Percentiles rank a stretch among this genome's conserved stretches.
These are phyloP conservation scores for Ciconia maguari DNA, from an alignment of 2,113 vertebrate genomes.

Conservation along the genomic window DNA sequence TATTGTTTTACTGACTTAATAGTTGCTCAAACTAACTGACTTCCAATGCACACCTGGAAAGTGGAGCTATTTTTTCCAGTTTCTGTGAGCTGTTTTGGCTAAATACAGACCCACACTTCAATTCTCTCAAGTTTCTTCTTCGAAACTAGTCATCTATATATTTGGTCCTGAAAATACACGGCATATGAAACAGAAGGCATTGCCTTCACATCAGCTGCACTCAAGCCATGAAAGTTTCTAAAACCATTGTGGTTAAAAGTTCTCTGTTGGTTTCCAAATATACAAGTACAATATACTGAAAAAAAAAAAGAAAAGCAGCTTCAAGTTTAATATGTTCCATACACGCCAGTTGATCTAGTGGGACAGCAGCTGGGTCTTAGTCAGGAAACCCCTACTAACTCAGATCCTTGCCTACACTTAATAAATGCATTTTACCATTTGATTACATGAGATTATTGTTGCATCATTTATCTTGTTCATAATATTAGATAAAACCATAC, in stretches of 20 bases:
- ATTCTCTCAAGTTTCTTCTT: not conserved
- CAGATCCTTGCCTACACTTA: not conserved
- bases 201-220: not conserved
- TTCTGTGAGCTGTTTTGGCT: not conserved
- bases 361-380: not conserved
- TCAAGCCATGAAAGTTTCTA: not conserved
- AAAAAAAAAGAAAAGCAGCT: not conserved
- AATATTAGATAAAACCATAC: not conserved
- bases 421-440: not conserved
- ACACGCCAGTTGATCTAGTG: not conserved
- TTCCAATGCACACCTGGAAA: not conserved
- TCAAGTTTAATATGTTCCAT: not conserved
- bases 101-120: not conserved
- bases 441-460: not conserved
- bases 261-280: conserved; percentile 6
- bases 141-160: not conserved
- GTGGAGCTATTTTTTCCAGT: not conserved
- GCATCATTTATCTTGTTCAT: not conserved
- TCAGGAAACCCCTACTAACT: not conserved
- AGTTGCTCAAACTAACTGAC: not conserved
- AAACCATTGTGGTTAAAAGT: not conserved
- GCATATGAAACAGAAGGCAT: not conserved
- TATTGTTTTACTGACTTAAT: not conserved
- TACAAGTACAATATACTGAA: not conserved
- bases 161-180: not conserved